phyloP scores from a whole-genome alignment of 2,888 invertebrate species.

The Aphrophora alni region DNA sequence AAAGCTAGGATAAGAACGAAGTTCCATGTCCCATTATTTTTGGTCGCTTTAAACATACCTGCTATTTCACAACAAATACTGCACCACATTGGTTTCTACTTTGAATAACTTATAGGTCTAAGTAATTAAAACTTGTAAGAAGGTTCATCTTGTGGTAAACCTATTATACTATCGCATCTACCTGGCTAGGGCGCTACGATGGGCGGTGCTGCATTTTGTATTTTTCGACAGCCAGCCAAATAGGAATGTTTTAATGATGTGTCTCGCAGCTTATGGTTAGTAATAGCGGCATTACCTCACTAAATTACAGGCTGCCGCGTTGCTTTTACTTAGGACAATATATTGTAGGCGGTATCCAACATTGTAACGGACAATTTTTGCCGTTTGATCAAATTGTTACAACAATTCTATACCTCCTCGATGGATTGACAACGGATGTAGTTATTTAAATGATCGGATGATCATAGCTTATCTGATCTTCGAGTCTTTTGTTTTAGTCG shows the following conservation, averaged over 20 bases:
- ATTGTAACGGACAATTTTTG: slow-evolving; percentile 38
- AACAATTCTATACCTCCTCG: not conserved
- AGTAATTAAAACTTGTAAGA: not conserved
- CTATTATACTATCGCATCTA: not conserved
- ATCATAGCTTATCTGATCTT: not conserved
- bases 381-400: slow-evolving; percentile 39
- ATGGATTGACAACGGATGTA: not conserved
- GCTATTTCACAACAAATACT: not conserved
- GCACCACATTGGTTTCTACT: not conserved
- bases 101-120: not conserved
- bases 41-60: too few species aligned
- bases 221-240: slow-evolving; percentile 21
- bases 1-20: not conserved
- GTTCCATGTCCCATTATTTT: not conserved
- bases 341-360: slow-evolving; percentile 17
- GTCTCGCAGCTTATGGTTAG: slow-evolving; percentile 29
- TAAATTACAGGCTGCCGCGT: slow-evolving; percentile 33
- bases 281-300: slow-evolving; percentile 26
- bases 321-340: slow-evolving; percentile 31
- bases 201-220: slow-evolving; percentile 7
- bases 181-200: not conserved
- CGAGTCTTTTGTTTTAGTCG: not conserved
- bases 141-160: not conserved
- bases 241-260: slow-evolving; percentile 37
- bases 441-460: not conserved